Conservation (phyloP, 2,113 vertebrate genomes). For the Neotoma lepida region DNA sequence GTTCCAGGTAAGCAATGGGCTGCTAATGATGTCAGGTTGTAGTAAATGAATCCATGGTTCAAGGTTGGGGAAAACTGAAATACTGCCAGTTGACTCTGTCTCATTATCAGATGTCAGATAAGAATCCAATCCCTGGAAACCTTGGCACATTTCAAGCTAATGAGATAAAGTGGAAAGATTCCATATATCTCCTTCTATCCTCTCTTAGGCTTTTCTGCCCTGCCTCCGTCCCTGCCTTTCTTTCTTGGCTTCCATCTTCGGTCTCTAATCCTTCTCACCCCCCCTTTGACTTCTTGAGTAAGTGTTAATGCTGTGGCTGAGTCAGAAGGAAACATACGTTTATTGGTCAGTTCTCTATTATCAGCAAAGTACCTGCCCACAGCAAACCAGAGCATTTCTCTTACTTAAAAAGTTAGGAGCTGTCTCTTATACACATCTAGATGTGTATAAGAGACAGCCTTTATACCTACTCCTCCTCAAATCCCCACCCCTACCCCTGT, state of each 20-base stretch:
- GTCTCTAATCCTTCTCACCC: not conserved
- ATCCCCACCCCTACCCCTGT: not conserved
- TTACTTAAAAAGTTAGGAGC: not conserved
- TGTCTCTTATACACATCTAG: no score
- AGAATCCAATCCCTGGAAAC: constrained; percentile 26
- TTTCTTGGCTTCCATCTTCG: not conserved
- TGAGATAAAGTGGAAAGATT: constrained; percentile 19
- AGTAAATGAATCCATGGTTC: not conserved
- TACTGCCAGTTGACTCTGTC: constrained; percentile 33
- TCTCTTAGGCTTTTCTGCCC: not conserved
- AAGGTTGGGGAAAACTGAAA: not conserved
- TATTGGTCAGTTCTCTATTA: not conserved
- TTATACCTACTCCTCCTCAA: no score
- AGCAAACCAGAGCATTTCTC: not conserved
- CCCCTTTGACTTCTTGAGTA: not conserved
- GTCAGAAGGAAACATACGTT: not conserved
- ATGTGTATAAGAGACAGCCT: no score
- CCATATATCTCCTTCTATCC: not conserved
- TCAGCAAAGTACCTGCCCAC: not conserved
- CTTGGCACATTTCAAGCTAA: constrained; percentile 31
- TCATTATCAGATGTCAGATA: constrained; percentile 32
- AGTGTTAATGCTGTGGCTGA: not conserved
- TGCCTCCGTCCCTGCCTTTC: not conserved
- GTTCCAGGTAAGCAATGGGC: not conserved
- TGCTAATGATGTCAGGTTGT: constrained; percentile 31